phyloP scores from a whole-genome alignment of 2,888 invertebrate genomes.

The Zygothrica quintamaculata region DNA sequence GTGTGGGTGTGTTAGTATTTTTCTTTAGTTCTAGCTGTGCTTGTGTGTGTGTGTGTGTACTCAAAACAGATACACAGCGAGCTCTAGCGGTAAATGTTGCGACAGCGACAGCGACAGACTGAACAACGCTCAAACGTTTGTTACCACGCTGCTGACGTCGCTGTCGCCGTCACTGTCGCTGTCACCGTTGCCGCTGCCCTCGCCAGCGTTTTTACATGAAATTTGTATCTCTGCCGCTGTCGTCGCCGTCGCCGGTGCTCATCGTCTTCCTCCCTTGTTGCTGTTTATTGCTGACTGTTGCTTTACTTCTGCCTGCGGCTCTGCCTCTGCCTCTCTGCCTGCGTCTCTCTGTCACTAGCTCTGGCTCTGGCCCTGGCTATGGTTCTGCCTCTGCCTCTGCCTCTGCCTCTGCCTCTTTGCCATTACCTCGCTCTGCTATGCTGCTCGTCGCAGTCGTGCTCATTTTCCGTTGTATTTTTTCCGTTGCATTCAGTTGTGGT shows the following conservation, averaged over 20 bases:
- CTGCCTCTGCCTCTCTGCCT: constrained; percentile 34
- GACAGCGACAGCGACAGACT: constrained; percentile 40
- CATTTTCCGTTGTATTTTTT: constrained; percentile 77
- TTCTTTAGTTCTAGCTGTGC: constrained; percentile 50
- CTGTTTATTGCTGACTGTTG: constrained; percentile 53
- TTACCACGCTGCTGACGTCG: constrained; percentile 27
- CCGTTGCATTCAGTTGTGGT: constrained; percentile 68
- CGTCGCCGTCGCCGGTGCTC: constrained; percentile 22
- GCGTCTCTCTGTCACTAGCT: constrained; percentile 13
- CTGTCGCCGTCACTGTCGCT: constrained; percentile 25
- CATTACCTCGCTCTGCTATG: constrained; percentile 36
- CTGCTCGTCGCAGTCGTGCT: constrained; percentile 65
- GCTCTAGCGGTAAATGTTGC: constrained; percentile 75
- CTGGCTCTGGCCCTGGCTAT: constrained; percentile 32
- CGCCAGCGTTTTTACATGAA: constrained; percentile 47
- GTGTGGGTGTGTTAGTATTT: constrained; percentile 43
- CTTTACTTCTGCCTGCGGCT: constrained; percentile 41
- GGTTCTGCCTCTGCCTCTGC: constrained; percentile 31
- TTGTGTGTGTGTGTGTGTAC: constrained; percentile 26
- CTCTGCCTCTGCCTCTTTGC: constrained; percentile 24
- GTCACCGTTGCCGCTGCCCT: constrained; percentile 15
- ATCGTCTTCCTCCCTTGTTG: constrained; percentile 32
- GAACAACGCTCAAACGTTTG: constrained; percentile 61
- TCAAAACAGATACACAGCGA: constrained; percentile 47
- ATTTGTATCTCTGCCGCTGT: constrained; percentile 61